These are phyloP conservation scores for Telenomus remus DNA, from an alignment of 1,140 invertebrate genomes.

Conservation along the genomic window DNA sequence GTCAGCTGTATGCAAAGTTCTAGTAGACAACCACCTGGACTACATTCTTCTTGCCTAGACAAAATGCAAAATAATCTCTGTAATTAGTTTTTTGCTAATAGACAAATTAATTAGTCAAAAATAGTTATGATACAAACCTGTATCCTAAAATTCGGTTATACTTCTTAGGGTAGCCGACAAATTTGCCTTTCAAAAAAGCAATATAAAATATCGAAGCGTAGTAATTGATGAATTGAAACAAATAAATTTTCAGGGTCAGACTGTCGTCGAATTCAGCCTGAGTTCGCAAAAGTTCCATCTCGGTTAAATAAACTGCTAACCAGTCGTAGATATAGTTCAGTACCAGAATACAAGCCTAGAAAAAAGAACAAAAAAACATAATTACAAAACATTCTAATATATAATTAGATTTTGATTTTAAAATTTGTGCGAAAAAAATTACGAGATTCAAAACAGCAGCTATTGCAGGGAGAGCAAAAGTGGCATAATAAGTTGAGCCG, in stretches of 20 bases:
- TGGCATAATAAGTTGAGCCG: conserved; percentile 81
- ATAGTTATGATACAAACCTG: conserved; percentile 42
- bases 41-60: conserved; percentile 88
- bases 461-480: conserved; percentile 88
- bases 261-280: conserved; percentile 99
- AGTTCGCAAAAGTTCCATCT: conserved; percentile 93
- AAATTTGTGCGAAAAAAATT: conserved; percentile 55
- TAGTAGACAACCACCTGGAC: conserved; percentile 91
- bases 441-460: conserved; percentile 90
- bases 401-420: conserved; percentile 1
- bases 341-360: conserved; percentile 83
- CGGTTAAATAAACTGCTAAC: conserved; percentile 93
- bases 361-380: conserved; percentile 13
- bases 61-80: conserved; percentile 8
- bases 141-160: conserved; percentile 86
- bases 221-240: conserved; percentile 98
- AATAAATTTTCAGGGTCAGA: conserved; percentile 96
- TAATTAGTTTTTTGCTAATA: too few species aligned
- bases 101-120: neutral
- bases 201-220: conserved; percentile 99
- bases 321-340: conserved; percentile 93
- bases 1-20: conserved; percentile 94
- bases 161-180: conserved; percentile 87
- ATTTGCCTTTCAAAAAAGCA: conserved; percentile 97
- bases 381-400: conserved; percentile 1